Percentiles rank a stretch among this genome's conserved stretches.
Evolutionary conservation across 2,888 invertebrate species (phyloP).

Genomic region (Ommatoiulus sabulosus): DNA sequence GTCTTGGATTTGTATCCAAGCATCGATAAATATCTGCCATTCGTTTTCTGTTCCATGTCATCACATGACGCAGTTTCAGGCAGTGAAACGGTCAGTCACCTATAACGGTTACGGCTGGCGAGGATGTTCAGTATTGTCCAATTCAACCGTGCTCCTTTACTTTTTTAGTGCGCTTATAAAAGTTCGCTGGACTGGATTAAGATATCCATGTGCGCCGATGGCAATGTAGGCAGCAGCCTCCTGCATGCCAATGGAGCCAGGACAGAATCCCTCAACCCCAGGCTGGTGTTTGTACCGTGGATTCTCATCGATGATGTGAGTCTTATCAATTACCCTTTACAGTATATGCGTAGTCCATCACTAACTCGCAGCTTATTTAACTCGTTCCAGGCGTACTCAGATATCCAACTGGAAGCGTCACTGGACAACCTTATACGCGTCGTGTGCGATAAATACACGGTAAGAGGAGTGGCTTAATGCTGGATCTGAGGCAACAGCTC

Average conservation of each 20-base stretch:
- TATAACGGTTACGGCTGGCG: background rate
- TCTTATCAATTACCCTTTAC: background rate
- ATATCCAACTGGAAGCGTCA: slow-evolving; percentile 29
- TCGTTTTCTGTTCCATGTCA: slow-evolving; percentile 75
- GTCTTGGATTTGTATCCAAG: slow-evolving; percentile 69
- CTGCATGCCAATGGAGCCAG: slow-evolving; percentile 62
- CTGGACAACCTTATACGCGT: slow-evolving; percentile 45
- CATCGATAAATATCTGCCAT: slow-evolving; percentile 68
- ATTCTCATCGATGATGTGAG: slow-evolving; percentile 54
- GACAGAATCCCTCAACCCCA: slow-evolving; percentile 62
- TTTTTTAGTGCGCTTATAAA: slow-evolving; percentile 62
- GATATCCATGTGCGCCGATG: slow-evolving; percentile 62
- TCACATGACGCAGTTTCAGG: slow-evolving; percentile 64
- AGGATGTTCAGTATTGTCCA: no score
- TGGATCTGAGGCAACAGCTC: no score
- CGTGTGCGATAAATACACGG: slow-evolving; percentile 55
- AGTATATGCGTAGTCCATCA: background rate
- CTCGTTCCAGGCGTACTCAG: background rate
- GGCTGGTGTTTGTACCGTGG: slow-evolving; percentile 64
- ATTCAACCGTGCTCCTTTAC: no score
- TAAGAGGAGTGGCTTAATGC: slow-evolving; percentile 9
- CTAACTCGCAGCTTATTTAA: background rate
- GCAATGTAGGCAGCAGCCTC: slow-evolving; percentile 62
- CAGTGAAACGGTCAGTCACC: slow-evolving; percentile 60
- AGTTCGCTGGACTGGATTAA: slow-evolving; percentile 62